Percentiles rank a stretch among this genome's conserved stretches.
These are phyloP conservation scores for Meles meles DNA, from an alignment of 2,113 vertebrate species.

Conservation along the genomic window DNA sequence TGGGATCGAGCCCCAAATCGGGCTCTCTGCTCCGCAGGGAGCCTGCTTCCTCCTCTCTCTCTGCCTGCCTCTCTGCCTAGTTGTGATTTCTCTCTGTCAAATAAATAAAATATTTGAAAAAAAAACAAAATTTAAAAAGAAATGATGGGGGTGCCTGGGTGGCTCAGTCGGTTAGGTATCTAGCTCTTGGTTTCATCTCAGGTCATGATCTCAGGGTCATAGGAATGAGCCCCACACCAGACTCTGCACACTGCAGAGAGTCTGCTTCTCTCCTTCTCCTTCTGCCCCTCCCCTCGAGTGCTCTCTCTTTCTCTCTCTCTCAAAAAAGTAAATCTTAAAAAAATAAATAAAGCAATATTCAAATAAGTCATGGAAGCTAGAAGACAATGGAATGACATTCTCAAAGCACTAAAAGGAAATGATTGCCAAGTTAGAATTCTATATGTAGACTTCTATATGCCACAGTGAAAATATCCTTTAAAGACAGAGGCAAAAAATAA, in stretches of 20 bases:
- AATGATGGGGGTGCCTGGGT: background rate
- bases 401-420: background rate
- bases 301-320: background rate
- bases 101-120: too few relatives aligned
- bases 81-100: too few relatives aligned
- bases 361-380: background rate
- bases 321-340: background rate
- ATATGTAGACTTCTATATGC: background rate
- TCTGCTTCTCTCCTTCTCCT: background rate
- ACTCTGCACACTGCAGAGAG: background rate
- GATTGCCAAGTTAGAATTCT: background rate
- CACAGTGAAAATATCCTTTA: background rate
- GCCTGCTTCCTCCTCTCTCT: too few relatives aligned
- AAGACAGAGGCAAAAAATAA: background rate
- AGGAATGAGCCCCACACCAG: background rate
- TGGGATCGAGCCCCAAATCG: too few relatives aligned
- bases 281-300: background rate
- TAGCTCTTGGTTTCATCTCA: background rate
- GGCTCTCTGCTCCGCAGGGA: too few relatives aligned
- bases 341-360: background rate
- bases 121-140: background rate
- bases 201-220: background rate
- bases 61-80: too few relatives aligned
- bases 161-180: background rate
- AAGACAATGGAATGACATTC: background rate